Evolutionary conservation across 2,113 vertebrate species (phyloP).

Genomic region (Heterotis niloticus): DNA sequence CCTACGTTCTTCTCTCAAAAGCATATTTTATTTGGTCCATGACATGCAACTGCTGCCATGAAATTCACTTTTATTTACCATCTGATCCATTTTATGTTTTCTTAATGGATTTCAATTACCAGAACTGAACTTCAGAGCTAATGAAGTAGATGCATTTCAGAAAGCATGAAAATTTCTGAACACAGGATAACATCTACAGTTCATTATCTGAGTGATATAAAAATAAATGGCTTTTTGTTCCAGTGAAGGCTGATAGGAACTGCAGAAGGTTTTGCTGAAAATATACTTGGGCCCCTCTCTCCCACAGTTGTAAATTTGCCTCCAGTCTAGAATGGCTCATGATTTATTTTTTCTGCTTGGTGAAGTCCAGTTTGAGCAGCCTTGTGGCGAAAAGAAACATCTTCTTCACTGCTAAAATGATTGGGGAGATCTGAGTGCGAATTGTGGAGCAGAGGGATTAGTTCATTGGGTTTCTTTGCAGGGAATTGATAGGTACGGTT

Average conservation of each 20-base stretch:
- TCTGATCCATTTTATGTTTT: slow-evolving; percentile 78
- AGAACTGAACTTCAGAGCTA: slow-evolving; percentile 72
- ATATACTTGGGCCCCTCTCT: slow-evolving; percentile 3
- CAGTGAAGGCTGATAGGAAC: slow-evolving; percentile 34
- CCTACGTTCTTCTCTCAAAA: slow-evolving; percentile 52
- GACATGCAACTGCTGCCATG: slow-evolving; percentile 70
- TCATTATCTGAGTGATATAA: slow-evolving; percentile 51
- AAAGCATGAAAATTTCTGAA: slow-evolving; percentile 52
- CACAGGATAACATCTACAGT: slow-evolving; percentile 50
- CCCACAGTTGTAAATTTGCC: background rate
- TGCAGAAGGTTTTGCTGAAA: slow-evolving; percentile 19
- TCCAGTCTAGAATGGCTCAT: background rate
- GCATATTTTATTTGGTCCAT: slow-evolving; percentile 82
- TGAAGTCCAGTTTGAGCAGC: background rate
- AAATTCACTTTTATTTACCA: slow-evolving; percentile 85
- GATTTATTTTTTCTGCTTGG: background rate
- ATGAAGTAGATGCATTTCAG: slow-evolving; percentile 53
- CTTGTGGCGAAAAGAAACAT: background rate
- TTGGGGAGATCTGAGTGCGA: background rate
- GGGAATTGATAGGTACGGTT: background rate
- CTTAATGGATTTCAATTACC: slow-evolving; percentile 78
- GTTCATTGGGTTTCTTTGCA: background rate
- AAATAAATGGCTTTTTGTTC: slow-evolving; percentile 48
- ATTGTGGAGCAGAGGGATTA: background rate
- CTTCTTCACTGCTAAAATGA: background rate